These are phyloP conservation scores for Anguilla marmorata DNA, from an alignment of 2,797 vertebrate species.

Conservation along the genomic window DNA sequence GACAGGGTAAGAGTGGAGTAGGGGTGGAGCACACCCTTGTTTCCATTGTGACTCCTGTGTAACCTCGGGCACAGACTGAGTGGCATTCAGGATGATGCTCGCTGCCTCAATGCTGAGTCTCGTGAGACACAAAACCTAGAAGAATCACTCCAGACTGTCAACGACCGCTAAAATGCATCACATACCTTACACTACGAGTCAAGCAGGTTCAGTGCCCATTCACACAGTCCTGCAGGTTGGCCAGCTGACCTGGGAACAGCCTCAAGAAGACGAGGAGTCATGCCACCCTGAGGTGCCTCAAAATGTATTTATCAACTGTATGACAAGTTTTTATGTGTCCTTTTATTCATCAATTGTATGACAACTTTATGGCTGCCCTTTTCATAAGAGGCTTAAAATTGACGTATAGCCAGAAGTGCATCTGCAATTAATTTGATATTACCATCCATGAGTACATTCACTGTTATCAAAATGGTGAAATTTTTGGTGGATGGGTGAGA, in stretches of 20 bases:
- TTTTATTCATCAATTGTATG: not conserved
- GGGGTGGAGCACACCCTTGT: not conserved
- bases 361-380: not conserved
- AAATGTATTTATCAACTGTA: not conserved
- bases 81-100: not conserved
- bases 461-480: not conserved
- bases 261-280: not conserved
- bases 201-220: not conserved
- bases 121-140: not conserved
- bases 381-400: not conserved
- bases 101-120: not conserved
- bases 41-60: slow-evolving; percentile 14
- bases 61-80: not conserved
- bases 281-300: not conserved
- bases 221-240: not conserved
- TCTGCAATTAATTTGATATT: not conserved
- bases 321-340: not conserved
- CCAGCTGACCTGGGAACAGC: not conserved
- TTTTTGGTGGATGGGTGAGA: not conserved
- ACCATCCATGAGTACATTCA: not conserved
- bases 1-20: not conserved
- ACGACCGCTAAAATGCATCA: not conserved
- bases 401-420: not conserved
- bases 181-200: not conserved
- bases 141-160: not conserved